These are phyloP conservation scores for Lysiphlebus fabarum DNA, from an alignment of 1,140 invertebrate genomes.

Conservation along the genomic window DNA sequence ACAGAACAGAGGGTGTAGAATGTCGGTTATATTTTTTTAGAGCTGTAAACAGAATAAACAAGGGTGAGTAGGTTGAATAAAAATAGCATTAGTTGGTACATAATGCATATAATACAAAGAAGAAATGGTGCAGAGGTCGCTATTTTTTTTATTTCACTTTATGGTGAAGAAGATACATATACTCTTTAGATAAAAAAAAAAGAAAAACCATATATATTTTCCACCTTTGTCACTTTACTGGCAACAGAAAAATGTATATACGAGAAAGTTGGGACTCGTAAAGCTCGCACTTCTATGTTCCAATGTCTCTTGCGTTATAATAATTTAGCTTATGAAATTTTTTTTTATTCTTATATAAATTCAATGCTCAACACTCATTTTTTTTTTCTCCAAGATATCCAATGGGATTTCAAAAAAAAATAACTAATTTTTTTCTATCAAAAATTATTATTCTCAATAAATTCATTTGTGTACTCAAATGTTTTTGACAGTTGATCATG, in stretches of 20 bases:
- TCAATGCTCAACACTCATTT: background rate
- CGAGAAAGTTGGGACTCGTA: conserved; percentile 43
- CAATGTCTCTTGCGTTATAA: conserved; percentile 38
- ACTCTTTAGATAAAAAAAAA: too few relatives aligned
- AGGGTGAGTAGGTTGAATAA: conserved; percentile 42
- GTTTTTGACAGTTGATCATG: conserved; percentile 2
- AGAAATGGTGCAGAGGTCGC: conserved; percentile 11
- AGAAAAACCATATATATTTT: background rate
- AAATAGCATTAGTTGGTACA: conserved; percentile 52
- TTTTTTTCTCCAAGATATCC: background rate
- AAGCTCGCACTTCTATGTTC: conserved; percentile 26
- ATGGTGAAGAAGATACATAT: conserved; percentile 14
- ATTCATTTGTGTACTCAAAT: background rate
- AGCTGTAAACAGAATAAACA: conserved; percentile 5
- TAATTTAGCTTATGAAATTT: conserved; percentile 45
- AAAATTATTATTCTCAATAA: background rate
- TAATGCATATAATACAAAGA: conserved; percentile 43
- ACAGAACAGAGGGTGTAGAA: conserved; percentile 39
- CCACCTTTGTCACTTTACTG: too few relatives aligned
- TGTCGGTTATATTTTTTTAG: conserved; percentile 30
- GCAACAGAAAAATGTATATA: conserved; percentile 25
- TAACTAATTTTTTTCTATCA: background rate
- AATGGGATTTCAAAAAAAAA: conserved; percentile 10
- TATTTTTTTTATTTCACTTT: conserved; percentile 15
- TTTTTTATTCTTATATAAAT: conserved; percentile 14